Evolutionary conservation across 2,888 invertebrate genomes (phyloP), one percentile per base, ranked within the genome.

Genomic region (Cheilosia urbana): DNA sequence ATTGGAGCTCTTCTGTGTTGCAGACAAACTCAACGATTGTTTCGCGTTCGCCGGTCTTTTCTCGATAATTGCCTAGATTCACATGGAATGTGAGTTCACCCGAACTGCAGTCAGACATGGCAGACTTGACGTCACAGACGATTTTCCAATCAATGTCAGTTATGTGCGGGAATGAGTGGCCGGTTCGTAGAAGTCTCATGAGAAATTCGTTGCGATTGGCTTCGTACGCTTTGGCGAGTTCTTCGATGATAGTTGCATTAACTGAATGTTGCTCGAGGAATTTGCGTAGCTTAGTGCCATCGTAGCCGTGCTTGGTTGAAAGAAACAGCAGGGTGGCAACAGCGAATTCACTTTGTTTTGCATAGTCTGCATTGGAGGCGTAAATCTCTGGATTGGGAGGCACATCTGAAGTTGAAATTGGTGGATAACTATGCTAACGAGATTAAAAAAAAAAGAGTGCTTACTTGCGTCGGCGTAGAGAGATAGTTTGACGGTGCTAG

Each of bases 61-160:
- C 89, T n/a, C 90, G 89, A 37, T 90, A 92, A 34, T 90, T 88
- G 0, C 92, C 92, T 13, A 92, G 85, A 87, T 91, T 92, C 3
- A 92, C 90, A 65, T 90, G 88, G 75, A 91, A 92, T 11, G 89
- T 88, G 0, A 91, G 82, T 69, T 90, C 91, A 15, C 91, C 91
- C 7, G 90, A 89, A 72, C 90, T 90, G 60, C 88, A 76, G 19
- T 90, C 90, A 1, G 91, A 89, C 3, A 91, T 91, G 7, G 92
- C 91, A 0, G 92, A 91, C 47, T 92, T 91, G 0, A 91, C 90
- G 68, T 92, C 91, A 49, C 91, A 90, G 4, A 90, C 89, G n/a
- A 92, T 90, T 49, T 92, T 91, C 92, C 92, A 92, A 63, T 92
- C 91, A 9, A 92, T 88, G 77, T 92, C 92, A 1, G 91, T 92